Evolutionary conservation across 2,113 vertebrate species (phyloP).

Genomic region (Phyllopteryx taeniolatus): DNA sequence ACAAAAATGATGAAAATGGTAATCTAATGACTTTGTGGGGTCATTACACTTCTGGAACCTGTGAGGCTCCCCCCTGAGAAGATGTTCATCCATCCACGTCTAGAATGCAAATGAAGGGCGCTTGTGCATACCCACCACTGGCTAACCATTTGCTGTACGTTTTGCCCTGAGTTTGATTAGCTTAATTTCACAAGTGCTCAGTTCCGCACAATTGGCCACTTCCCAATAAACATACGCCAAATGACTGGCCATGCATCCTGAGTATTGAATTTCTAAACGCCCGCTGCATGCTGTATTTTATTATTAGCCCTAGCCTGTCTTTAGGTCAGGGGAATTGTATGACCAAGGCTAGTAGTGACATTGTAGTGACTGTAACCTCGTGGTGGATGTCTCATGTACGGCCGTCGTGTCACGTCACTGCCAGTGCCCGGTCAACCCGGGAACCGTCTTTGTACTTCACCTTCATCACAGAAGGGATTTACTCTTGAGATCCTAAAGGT

Average conservation of each 20-base stretch:
- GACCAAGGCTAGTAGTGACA: constrained; percentile 10
- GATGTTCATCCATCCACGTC: no score
- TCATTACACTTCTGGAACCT: no score
- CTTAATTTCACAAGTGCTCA: no score
- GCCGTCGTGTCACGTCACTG: constrained; percentile 29
- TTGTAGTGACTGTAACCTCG: constrained; percentile 12
- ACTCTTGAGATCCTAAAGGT: constrained; percentile 43
- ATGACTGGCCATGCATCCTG: constrained; percentile 3
- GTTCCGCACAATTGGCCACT: neutral
- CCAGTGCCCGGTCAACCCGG: constrained; percentile 26
- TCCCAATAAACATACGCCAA: neutral
- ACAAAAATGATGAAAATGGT: neutral
- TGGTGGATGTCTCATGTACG: constrained; percentile 36
- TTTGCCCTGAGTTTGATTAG: no score
- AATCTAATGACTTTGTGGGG: neutral
- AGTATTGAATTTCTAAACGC: constrained; percentile 24
- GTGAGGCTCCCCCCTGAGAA: no score
- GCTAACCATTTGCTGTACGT: no score
- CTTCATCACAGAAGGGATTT: constrained; percentile 62
- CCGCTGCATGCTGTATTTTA: constrained; percentile 27
- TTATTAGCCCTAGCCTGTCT: constrained; percentile 44
- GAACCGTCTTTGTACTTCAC: constrained; percentile 36
- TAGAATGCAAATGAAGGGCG: no score
- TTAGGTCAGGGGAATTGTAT: constrained; percentile 25
- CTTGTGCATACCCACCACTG: no score